phyloP scores from a whole-genome alignment of 2,797 vertebrate species.

The Smutsia gigantea region DNA sequence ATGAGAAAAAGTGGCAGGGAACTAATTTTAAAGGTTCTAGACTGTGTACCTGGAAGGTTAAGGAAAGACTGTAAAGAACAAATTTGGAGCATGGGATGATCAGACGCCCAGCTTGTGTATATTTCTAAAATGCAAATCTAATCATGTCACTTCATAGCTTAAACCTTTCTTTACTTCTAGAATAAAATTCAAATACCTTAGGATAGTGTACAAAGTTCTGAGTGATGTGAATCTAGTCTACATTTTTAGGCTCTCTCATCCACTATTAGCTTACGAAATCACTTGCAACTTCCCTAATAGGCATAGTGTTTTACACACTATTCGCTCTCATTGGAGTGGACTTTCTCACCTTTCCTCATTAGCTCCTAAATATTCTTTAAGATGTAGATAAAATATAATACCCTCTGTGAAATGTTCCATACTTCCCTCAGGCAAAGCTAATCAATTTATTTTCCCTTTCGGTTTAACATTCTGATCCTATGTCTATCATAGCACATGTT shows the following conservation, averaged over 20 bases:
- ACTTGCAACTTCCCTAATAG: neutral
- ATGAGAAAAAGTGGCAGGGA: neutral
- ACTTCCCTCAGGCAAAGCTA: constrained; percentile 6
- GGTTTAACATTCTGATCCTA: neutral
- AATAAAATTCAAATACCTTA: neutral
- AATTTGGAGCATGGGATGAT: neutral
- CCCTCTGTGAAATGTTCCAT: neutral
- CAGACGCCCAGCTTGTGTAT: neutral
- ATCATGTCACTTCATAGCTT: neutral
- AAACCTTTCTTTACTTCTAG: neutral
- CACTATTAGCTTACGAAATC: constrained; percentile 6
- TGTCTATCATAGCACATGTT: neutral
- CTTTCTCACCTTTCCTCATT: neutral
- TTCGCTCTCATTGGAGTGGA: neutral
- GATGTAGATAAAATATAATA: constrained; percentile 2
- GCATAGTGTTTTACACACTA: neutral
- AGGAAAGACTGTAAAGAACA: neutral
- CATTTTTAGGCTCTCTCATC: neutral
- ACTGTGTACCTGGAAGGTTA: neutral
- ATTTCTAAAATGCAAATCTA: constrained; percentile 24
- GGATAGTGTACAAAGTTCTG: neutral
- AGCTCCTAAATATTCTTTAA: neutral
- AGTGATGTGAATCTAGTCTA: neutral
- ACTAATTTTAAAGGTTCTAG: neutral
- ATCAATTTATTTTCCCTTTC: neutral